Base-by-base conservation (phyloP, 37 sponge, comb jelly and placozoan genomes). In the Haliclona indistincta region DNA sequence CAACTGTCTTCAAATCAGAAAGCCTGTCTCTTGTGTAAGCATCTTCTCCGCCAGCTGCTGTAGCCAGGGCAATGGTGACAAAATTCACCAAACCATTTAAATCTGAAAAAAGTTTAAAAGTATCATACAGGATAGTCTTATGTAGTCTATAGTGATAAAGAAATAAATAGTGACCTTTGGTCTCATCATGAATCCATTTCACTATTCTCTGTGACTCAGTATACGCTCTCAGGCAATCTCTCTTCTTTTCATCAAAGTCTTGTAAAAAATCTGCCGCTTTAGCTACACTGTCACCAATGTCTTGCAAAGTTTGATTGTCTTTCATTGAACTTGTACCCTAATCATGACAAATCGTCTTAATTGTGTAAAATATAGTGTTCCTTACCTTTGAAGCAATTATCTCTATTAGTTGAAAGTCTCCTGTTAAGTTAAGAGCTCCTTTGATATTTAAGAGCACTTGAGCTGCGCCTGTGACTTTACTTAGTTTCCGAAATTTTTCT, bases 31-130 rank as follows among this genome's bases (percentile, higher is more conserved):
- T 67, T 1, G 76, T 61, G 26, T 63, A 43, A 26, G 75, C 88
- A 43, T 64, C 82, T 54, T 87, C 88, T 73, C 86, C 86, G 13
- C 74, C 74, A 76, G 88, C 82, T 34, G 82, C 63, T 1, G 88
- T 87, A 32, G 81, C 76, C 17, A 85, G 74, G 30, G 86, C 79
- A 52, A 87, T 76, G 49, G 64, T 81, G 17, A 87, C 88, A 76
- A 87, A 87, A 26, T 70, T 75, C 30, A 75, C 77, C 22, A 87
- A 56, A 62, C 70, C 82, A 64, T 43, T 29, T 10, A 87, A 66
- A 83, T 56, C 84, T 83, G 34, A 2, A 71, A 11, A 33, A 41
- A n/a, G n/a, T n/a, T n/a, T n/a, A n/a, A n/a, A n/a, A n/a, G n/a
- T n/a, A n/a, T n/a, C n/a, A n/a, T n/a, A n/a, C n/a, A n/a, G n/a